Evolutionary conservation across 2,113 vertebrate genomes (phyloP), one percentile per base, ranked within the genome.

Genomic region (Reinhardtius hippoglossoides): DNA sequence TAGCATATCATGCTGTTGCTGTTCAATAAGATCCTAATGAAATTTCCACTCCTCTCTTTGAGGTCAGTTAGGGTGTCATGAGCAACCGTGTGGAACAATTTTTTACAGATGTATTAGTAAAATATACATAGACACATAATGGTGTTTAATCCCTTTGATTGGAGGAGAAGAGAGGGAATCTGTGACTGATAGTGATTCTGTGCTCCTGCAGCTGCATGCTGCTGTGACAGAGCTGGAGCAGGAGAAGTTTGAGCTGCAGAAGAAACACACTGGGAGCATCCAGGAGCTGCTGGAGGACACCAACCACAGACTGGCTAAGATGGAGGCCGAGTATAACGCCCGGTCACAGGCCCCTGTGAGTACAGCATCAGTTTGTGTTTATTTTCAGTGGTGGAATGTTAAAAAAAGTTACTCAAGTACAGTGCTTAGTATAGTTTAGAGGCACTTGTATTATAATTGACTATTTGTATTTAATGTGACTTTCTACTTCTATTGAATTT

Each of bases 261-360:
- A 96, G 94, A 96, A 92, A 71, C 96, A 97, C 91, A 97, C 95
- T 0, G 95, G 95, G 50, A 96, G 93, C 20, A 97, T 98, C 86
- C 96, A 98, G 83, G 93, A 97, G 10, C 88, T 99, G 87, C 93
- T 99, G 50, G 94, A 97, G 68, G 95, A 97, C 72, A 98, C 97
- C 74, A 98, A 96, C 16, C 8, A 82, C 1, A 91, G 95, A 2
- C 94, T 99, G 85, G 89, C 86, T 37, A 96, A 94, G 82, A 98
- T 98, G 97, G 95, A 99, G 89, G 69, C 84, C 0, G 96, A 98
- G 55, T 96, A 97, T 67, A 35, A 92, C 60, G 84, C 94, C 2
- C 96, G 96, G 71, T 94, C 89, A 0, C 94, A 91, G 72, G 89
- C 93, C 16, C 96, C 95, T 0, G 97, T 99, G 83, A 95, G 96